Base-by-base conservation (phyloP, 1,140 invertebrate genomes). In the Trichonephila clavipes region DNA sequence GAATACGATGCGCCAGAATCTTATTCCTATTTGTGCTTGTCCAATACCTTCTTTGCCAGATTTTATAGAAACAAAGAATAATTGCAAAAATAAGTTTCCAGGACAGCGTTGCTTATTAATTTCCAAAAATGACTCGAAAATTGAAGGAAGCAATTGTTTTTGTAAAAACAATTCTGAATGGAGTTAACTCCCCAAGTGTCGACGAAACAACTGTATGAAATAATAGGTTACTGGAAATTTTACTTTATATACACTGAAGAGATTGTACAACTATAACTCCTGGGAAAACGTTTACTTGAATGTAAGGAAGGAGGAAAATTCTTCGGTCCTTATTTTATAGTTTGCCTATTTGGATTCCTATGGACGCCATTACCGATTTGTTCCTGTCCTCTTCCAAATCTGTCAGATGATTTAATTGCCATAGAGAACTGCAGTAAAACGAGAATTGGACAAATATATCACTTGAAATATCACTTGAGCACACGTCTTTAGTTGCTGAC, bases 11-110 rank as follows among this genome's bases (percentile, higher is more conserved):
- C 18, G 69, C 10, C 86, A 82, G 82, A 69, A 10, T 66, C 12
- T 19, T n/a, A 6, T 86, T 0, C 90, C 90, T 1, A n/a, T 83
- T 1, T 92, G 82, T 40, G 64, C 59, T 24, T 91, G 90, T 66
- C 90, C 81, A 61, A 2, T 61, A 40, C 90, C 81, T 6, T 44
- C 24, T 40, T 18, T 77, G 0, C 40, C 58, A 21, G 10, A 24
- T 18, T 21, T 19, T 61, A 24, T 83, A 51, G 34, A 21, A 21
- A 10, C 58, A 34, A 62, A 59, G 66, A 34, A n/a, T 2, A 40
- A 83, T 24, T 91, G 90, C 34, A 44, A 21, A n/a, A 40, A 16
- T 14, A 91, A 91, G 64, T 16, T 34, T 3, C 28, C 24, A 10
- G 72, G 34, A 19, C 69, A 91, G 51, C 51, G 24, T 24, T 91